These are phyloP conservation scores for Erebia ligea DNA, from an alignment of 2,888 invertebrate genomes.

Conservation along the genomic window DNA sequence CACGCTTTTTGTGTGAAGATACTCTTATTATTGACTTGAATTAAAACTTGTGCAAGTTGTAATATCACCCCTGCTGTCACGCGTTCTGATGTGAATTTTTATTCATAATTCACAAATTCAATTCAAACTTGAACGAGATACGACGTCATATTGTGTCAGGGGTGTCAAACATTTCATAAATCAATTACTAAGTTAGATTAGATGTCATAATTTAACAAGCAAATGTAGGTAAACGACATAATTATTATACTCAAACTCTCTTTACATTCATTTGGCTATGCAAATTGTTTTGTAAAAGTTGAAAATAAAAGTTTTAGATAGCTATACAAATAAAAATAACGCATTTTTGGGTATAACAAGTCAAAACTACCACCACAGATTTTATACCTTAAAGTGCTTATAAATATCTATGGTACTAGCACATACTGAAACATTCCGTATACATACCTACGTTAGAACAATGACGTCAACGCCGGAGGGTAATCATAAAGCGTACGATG, in stretches of 20 bases:
- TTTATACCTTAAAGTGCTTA: background rate
- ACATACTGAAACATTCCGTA: constrained; percentile 7
- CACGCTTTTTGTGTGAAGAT: background rate
- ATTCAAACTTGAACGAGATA: constrained; percentile 12
- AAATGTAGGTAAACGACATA: background rate
- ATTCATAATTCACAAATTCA: constrained; percentile 16
- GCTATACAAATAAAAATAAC: background rate
- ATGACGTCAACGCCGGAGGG: constrained; percentile 4
- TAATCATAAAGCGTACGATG: constrained; percentile 2
- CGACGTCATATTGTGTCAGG: constrained; percentile 11
- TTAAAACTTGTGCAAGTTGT: constrained; percentile 26
- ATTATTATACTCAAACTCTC: background rate
- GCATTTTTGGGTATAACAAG: background rate
- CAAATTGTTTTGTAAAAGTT: background rate
- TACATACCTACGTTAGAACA: background rate
- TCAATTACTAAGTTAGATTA: constrained; percentile 16
- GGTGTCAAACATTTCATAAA: constrained; percentile 17
- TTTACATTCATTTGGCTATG: background rate
- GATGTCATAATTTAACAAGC: background rate
- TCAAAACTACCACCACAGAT: too few species aligned
- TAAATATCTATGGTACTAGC: background rate
- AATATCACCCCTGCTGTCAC: constrained; percentile 16
- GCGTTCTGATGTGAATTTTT: constrained; percentile 21
- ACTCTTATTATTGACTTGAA: constrained; percentile 26
- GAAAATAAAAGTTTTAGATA: background rate